Conservation (phyloP, 2,888 invertebrate species). For the Plemyria rubiginata region DNA sequence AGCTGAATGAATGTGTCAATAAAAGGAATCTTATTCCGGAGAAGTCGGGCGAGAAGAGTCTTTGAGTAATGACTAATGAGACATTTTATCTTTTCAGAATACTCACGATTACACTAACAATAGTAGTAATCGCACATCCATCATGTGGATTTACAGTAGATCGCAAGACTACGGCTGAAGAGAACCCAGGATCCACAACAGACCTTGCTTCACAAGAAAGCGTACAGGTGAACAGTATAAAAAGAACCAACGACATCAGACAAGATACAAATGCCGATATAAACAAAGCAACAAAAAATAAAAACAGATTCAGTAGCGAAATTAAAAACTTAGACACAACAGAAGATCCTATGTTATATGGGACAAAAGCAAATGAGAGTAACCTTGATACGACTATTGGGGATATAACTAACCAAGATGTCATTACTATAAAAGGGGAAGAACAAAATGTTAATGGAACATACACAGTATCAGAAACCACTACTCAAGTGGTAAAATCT, state of each 20-base stretch:
- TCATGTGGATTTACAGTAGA: constrained; percentile 58
- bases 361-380: constrained; percentile 1
- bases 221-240: constrained; percentile 53
- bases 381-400: neutral
- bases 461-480: neutral
- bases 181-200: constrained; percentile 25
- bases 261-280: constrained; percentile 24
- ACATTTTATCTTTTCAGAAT: constrained; percentile 62
- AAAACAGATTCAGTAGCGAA: constrained; percentile 19
- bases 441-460: neutral
- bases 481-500: constrained; percentile 3
- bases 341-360: neutral
- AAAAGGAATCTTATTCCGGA: too few relatives aligned
- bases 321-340: constrained; percentile 1
- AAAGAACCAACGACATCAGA: constrained; percentile 43
- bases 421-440: neutral
- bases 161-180: constrained; percentile 41
- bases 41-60: too few relatives aligned
- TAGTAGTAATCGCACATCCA: constrained; percentile 56
- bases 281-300: constrained; percentile 18
- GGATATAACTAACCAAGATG: constrained; percentile 7
- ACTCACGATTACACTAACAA: constrained; percentile 60
- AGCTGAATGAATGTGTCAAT: neutral
- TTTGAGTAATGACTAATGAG: neutral
- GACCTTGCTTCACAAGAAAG: constrained; percentile 57